Conservation (phyloP, 1,140 invertebrate genomes). For the Reticulitermes speratus region DNA sequence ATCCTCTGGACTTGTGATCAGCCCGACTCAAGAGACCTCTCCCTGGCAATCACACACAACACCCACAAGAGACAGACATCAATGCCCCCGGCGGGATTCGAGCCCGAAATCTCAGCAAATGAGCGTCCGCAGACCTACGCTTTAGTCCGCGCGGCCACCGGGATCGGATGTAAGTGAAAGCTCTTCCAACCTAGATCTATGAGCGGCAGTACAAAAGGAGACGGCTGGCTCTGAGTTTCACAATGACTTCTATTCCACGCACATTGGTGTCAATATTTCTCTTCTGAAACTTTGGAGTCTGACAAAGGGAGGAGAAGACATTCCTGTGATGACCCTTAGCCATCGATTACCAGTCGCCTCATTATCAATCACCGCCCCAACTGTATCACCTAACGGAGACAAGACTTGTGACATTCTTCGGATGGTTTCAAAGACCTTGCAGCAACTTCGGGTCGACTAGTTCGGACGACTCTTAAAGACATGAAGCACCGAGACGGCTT, state of each 20-base stretch:
- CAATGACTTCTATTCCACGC: background rate
- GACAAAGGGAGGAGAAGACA: background rate
- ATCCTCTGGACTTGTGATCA: too few species aligned
- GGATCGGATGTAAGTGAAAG: background rate
- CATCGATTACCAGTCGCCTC: background rate
- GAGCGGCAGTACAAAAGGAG: background rate
- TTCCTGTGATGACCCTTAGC: background rate
- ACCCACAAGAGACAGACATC: too few species aligned
- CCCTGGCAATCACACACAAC: too few species aligned
- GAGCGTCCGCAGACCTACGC: too few species aligned
- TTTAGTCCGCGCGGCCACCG: too few species aligned
- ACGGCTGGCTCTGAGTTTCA: background rate
- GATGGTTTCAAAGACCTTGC: background rate
- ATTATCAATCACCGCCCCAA: slow-evolving; percentile 4
- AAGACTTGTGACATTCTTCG: slow-evolving; percentile 11
- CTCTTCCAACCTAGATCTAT: too few species aligned
- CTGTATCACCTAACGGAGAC: background rate
- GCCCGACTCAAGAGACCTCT: too few species aligned
- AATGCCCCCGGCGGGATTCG: too few species aligned
- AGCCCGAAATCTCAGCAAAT: too few species aligned
- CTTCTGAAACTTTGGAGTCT: background rate
- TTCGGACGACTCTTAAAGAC: background rate
- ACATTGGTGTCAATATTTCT: background rate
- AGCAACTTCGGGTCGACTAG: background rate
- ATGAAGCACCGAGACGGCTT: background rate